phyloP scores from a whole-genome alignment of 1,140 invertebrate species.

The Leptestheria dahalacensis region DNA sequence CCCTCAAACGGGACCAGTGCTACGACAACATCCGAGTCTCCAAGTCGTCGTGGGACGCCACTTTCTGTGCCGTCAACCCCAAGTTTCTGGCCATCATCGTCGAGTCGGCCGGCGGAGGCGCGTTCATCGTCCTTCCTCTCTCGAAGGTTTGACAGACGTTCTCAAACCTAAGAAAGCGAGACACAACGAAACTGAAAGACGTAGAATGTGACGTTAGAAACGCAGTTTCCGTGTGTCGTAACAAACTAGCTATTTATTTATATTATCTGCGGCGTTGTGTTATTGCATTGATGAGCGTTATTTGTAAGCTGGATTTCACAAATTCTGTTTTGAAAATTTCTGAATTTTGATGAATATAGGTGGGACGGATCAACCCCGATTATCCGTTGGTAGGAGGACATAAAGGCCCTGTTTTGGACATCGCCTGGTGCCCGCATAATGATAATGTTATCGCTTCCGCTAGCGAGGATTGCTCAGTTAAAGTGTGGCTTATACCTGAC shows the following conservation, averaged over 20 bases:
- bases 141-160: slow-evolving; percentile 86
- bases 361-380: slow-evolving; percentile 83
- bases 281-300: not conserved
- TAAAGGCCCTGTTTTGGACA: slow-evolving; percentile 93
- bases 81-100: slow-evolving; percentile 99
- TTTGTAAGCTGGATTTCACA: not conserved
- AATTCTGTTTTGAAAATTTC: not conserved
- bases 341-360: slow-evolving; percentile 37
- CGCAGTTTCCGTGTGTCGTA: too few relatives aligned
- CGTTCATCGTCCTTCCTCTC: slow-evolving; percentile 93
- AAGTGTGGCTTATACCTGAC: slow-evolving; percentile 95
- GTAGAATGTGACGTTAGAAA: too few relatives aligned
- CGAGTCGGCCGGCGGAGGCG: slow-evolving; percentile 93
- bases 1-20: slow-evolving; percentile 92
- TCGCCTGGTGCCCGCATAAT: slow-evolving; percentile 97
- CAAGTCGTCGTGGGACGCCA: slow-evolving; percentile 96
- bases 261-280: too few relatives aligned
- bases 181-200: too few relatives aligned
- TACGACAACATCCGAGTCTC: slow-evolving; percentile 98
- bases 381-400: slow-evolving; percentile 94
- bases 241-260: too few relatives aligned
- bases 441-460: slow-evolving; percentile 97
- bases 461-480: slow-evolving; percentile 94
- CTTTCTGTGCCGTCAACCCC: slow-evolving; percentile 96
- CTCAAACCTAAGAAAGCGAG: too few relatives aligned